Base-by-base conservation (phyloP, 2,797 vertebrate genomes). In the Semotilus atromaculatus region DNA sequence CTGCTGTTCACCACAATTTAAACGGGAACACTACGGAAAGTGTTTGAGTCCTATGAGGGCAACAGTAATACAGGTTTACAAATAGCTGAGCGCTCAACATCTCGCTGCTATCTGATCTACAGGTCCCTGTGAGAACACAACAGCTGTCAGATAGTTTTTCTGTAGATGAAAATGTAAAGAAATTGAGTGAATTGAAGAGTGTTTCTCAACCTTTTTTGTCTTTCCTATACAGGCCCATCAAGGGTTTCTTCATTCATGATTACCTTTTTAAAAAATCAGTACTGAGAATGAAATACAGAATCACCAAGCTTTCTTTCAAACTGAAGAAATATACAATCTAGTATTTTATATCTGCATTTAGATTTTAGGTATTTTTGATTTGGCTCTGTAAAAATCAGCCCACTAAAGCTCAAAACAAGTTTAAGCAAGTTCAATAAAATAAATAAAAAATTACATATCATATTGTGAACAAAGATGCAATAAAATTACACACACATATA, bases 61-160 rank as follows among this genome's bases (percentile, higher is more conserved):
- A 68, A 55, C 19, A 77, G 82, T 34, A 66, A 77, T 84, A 84
- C 64, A 84, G 74, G 74, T 84, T 84, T 78, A 84, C 82, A 84
- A 78, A 84, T 70, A 70, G 74, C 82, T 78, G 51, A 84, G 21
- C 5, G 3, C 64, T 70, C 48, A 31, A 9, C n/a, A 83, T 77
- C 48, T 77, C 48, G 6, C 45, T 70, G 64, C 64, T 31, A 58
- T 84, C 73, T 58, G 62, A 70, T 60, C 19, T 45, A 60, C 48
- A 43, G 36, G 34, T 67, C 36, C 82, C 19, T 77, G 72, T 19
- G 8, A 67, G 43, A 67, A 75, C 71, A 75, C 23, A 83, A 40
- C 71, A 51, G 43, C 45, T 83, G 62, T 11, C 45, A 77, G 62
- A 48, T 76, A 31, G 48, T 45, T 19, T 34, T 51, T 36, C 14